Evolutionary conservation across 2,113 vertebrate species (phyloP).

Genomic region (Excalfactoria chinensis): DNA sequence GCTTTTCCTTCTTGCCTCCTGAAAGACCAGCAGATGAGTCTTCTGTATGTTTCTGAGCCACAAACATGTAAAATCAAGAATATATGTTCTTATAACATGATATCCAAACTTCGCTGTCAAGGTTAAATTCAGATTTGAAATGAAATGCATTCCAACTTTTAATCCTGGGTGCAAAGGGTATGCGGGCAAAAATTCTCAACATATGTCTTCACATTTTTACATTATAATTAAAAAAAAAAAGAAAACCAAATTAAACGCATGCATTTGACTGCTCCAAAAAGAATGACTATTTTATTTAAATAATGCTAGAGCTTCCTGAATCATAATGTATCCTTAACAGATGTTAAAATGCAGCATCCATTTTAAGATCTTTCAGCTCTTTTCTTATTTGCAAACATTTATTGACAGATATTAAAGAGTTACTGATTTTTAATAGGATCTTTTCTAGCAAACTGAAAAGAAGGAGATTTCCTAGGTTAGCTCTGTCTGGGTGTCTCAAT

Average conservation of each 20-base stretch:
- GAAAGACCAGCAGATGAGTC: not conserved
- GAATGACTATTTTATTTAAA: not conserved
- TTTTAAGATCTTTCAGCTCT: not conserved
- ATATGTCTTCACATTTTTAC: not conserved
- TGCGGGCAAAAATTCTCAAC: not conserved
- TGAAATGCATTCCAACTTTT: not conserved
- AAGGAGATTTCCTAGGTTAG: conserved; percentile 66
- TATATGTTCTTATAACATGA: not conserved
- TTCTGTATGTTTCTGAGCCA: not conserved
- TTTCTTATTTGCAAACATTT: conserved; percentile 58
- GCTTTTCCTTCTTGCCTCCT: not conserved
- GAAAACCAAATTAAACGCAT: not conserved
- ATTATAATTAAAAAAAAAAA: not conserved
- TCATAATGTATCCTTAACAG: conserved; percentile 4
- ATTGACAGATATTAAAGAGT: conserved; percentile 61
- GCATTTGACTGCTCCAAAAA: not conserved
- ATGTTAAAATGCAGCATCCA: conserved; percentile 27
- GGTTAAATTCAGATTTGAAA: not conserved
- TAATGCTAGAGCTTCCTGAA: conserved; percentile 1
- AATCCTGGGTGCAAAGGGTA: not conserved
- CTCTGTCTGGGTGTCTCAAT: conserved; percentile 65
- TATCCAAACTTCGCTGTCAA: not conserved
- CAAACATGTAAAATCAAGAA: not conserved
- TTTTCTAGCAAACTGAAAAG: conserved; percentile 71
- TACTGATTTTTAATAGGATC: conserved; percentile 56